phyloP scores from a whole-genome alignment of 2,113 vertebrate species.

The Bathybates hornii region DNA sequence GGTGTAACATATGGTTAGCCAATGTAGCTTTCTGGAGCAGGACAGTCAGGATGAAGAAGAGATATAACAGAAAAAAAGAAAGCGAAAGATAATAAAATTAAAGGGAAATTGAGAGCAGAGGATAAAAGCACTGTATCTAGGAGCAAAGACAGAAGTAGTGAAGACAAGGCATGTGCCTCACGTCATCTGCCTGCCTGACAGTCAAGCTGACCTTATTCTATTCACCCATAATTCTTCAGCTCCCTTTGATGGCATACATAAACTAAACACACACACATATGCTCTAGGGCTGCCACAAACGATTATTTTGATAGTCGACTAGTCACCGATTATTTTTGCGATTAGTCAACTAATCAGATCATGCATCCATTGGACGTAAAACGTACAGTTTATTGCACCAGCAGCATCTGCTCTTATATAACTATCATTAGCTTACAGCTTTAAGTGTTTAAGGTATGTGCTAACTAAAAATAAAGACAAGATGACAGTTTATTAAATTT shows the following conservation, averaged over 20 bases:
- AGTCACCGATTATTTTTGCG: too few species aligned
- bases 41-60: neutral
- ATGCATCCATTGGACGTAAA: too few species aligned
- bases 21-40: neutral
- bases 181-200: constrained; percentile 37
- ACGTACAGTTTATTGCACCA: too few species aligned
- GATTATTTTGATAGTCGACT: too few species aligned
- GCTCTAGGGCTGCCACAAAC: too few species aligned
- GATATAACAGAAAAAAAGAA: neutral
- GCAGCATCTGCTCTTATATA: too few species aligned
- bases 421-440: too few species aligned
- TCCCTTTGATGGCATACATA: neutral
- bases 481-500: too few species aligned
- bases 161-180: constrained; percentile 2
- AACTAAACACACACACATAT: neutral
- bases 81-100: neutral
- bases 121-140: neutral
- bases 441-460: too few species aligned
- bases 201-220: constrained; percentile 43
- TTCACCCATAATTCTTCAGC: constrained; percentile 16
- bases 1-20: constrained; percentile 44
- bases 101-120: neutral
- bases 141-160: neutral
- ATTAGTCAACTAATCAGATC: too few species aligned
- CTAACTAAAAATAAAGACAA: too few species aligned